Evolutionary conservation across 2,888 invertebrate genomes (phyloP).

Genomic region (Sesamia inferens): DNA sequence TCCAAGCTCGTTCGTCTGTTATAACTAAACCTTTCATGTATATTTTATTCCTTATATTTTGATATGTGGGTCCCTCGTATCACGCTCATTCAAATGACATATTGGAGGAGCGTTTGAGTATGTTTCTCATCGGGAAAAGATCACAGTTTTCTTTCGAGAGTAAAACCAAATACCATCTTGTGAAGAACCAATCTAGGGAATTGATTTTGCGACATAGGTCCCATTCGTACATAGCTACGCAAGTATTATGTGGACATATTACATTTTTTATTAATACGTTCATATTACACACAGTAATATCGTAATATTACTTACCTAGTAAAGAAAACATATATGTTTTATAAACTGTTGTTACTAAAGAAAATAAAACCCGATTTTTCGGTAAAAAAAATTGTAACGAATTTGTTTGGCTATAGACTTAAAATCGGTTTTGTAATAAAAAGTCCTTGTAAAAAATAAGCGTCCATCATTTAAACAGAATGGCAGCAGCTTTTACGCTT

Average conservation of each 20-base stretch:
- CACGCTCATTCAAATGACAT: conserved; percentile 87
- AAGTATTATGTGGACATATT: conserved; percentile 48
- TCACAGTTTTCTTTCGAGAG: conserved; percentile 80
- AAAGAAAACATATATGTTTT: conserved; percentile 20
- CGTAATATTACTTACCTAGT: conserved; percentile 6
- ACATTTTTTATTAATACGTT: conserved; percentile 55
- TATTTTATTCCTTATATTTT: conserved; percentile 86
- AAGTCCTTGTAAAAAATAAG: conserved; percentile 23
- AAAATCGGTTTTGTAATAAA: conserved; percentile 21
- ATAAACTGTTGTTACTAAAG: not conserved
- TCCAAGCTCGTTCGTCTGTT: conserved; percentile 78
- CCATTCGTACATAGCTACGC: conserved; percentile 58
- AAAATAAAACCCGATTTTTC: not conserved
- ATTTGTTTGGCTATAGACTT: not conserved
- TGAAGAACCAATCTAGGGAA: conserved; percentile 79
- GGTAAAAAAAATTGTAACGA: conserved; percentile 3
- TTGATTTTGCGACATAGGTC: conserved; percentile 74
- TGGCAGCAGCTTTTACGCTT: conserved; percentile 6
- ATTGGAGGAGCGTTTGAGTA: conserved; percentile 85
- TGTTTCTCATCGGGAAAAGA: conserved; percentile 79
- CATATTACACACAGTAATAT: conserved; percentile 11
- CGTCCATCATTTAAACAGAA: conserved; percentile 11
- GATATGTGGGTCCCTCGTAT: conserved; percentile 82
- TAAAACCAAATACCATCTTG: conserved; percentile 80
- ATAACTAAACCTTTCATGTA: conserved; percentile 87